These are phyloP conservation scores for Dynastes maya DNA, from an alignment of 2,888 invertebrate species.

Conservation along the genomic window DNA sequence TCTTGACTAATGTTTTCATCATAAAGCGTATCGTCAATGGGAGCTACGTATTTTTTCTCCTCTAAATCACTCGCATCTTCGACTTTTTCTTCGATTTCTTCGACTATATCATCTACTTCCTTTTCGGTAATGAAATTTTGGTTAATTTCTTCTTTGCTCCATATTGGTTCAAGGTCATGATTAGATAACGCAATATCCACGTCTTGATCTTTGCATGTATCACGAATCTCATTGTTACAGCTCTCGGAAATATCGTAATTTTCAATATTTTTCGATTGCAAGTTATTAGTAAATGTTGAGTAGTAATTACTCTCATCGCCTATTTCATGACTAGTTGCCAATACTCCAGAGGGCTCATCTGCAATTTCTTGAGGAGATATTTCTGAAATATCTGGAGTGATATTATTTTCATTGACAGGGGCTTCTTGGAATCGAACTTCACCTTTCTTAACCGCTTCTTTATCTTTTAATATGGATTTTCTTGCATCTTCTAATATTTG, in stretches of 20 bases:
- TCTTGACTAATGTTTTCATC: not conserved
- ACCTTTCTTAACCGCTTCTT: constrained; percentile 2
- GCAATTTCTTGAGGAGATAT: not conserved
- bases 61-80: not conserved
- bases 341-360: not conserved
- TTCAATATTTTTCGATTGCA: not conserved
- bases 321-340: not conserved
- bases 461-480: not conserved
- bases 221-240: not conserved
- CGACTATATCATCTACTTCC: not conserved
- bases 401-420: not conserved
- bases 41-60: not conserved
- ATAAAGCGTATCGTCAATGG: not conserved
- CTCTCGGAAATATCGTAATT: not conserved
- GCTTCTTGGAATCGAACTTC: constrained; percentile 32
- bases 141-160: not conserved
- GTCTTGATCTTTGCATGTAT: not conserved
- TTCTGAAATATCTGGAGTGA: not conserved
- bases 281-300: not conserved
- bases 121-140: not conserved
- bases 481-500: constrained; percentile 11
- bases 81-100: not conserved
- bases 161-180: not conserved
- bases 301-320: not conserved
- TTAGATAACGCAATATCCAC: not conserved